These are phyloP conservation scores for Mungos mungo DNA, from an alignment of 2,113 vertebrate species.

Conservation along the genomic window DNA sequence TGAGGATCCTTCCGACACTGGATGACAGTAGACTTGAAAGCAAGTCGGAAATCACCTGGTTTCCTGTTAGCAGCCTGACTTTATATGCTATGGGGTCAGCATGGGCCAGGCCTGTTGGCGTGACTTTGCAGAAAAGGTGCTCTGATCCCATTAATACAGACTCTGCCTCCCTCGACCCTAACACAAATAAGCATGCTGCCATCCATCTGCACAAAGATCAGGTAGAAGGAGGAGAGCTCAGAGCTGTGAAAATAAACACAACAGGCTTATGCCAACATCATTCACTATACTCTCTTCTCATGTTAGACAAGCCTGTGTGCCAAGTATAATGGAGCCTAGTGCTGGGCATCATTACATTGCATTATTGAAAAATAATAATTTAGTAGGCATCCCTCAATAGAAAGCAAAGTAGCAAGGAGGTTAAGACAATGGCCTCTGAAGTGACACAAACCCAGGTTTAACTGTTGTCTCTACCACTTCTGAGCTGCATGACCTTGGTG, in stretches of 20 bases:
- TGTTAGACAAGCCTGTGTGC: no score
- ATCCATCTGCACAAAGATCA: background rate
- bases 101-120: background rate
- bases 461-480: background rate
- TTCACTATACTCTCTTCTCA: background rate
- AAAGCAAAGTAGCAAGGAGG: background rate
- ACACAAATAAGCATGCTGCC: background rate
- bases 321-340: background rate
- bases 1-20: constrained; percentile 54
- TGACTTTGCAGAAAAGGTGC: constrained; percentile 43
- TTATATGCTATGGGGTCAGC: constrained; percentile 58
- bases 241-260: background rate
- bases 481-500: background rate
- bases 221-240: background rate
- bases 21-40: constrained; percentile 61
- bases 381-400: background rate
- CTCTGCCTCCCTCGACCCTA: constrained; percentile 45
- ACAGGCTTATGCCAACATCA: background rate
- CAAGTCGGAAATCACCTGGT: constrained; percentile 61
- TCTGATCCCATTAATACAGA: constrained; percentile 63
- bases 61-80: constrained; percentile 54
- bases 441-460: background rate
- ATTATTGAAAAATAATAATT: background rate
- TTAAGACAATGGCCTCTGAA: background rate
- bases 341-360: background rate